A percentile compares a stretch with the other conserved stretches of the same genome.
Conservation (phyloP, 2,113 vertebrate genomes). For the Brachirus orientalis region DNA sequence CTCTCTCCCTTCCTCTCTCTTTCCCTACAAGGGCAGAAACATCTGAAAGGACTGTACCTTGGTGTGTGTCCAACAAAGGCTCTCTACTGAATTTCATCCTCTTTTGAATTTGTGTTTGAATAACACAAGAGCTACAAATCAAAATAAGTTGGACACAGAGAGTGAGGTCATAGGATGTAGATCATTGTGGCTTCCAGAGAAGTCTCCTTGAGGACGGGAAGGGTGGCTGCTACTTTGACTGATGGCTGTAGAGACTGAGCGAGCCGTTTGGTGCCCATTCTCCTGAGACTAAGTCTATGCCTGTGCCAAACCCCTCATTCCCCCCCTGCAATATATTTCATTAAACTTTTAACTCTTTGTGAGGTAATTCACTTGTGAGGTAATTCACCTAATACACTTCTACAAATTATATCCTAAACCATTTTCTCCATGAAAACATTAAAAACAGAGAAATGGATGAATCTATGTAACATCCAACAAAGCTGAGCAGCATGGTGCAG, state of each 20-base stretch:
- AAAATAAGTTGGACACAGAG: constrained; percentile 72
- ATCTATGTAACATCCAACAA: constrained; percentile 52
- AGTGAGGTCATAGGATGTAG: constrained; percentile 76
- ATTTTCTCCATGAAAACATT: constrained; percentile 19
- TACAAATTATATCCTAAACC: constrained; percentile 37
- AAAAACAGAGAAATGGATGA: constrained; percentile 44
- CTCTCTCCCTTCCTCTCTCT: constrained; percentile 12
- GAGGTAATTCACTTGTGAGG: constrained; percentile 75
- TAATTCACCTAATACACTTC: constrained; percentile 46
- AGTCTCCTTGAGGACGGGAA: constrained; percentile 74
- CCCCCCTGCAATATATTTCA: constrained; percentile 73
- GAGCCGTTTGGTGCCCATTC: constrained; percentile 60
- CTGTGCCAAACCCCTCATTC: constrained; percentile 77
- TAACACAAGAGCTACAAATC: constrained; percentile 78
- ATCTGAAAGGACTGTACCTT: constrained; percentile 75
- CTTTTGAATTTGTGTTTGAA: constrained; percentile 78
- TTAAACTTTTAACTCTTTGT: constrained; percentile 79
- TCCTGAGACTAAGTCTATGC: constrained; percentile 66
- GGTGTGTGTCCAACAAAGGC: constrained; percentile 79
- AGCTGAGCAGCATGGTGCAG: constrained; percentile 45
- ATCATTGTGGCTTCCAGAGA: constrained; percentile 69
- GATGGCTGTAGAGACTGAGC: constrained; percentile 66
- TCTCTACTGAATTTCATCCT: constrained; percentile 77
- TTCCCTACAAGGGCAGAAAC: constrained; percentile 69
- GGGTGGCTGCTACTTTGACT: constrained; percentile 70